phyloP scores from a whole-genome alignment of 1,140 invertebrate genomes.

The Zaprionus taronus region DNA sequence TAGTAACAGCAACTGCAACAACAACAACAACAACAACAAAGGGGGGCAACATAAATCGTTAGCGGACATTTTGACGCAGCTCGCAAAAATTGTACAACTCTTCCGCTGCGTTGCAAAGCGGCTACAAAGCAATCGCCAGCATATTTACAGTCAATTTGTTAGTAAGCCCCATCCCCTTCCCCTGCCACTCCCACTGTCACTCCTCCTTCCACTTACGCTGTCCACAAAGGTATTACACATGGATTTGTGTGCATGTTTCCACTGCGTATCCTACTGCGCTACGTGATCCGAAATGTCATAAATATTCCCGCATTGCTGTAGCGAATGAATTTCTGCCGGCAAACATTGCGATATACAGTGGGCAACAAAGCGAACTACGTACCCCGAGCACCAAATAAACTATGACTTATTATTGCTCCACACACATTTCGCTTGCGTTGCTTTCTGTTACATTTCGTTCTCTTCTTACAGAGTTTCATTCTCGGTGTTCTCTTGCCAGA shows the following conservation, averaged over 20 bases:
- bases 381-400: not conserved
- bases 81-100: slow-evolving; percentile 63
- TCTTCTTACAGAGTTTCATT: not conserved
- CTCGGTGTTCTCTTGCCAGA: too few relatives aligned
- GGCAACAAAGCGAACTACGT: not conserved
- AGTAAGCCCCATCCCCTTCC: slow-evolving; percentile 1
- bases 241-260: slow-evolving; percentile 31
- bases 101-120: slow-evolving; percentile 38
- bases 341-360: slow-evolving; percentile 37
- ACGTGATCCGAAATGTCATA: slow-evolving; percentile 60
- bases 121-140: slow-evolving; percentile 61
- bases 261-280: slow-evolving; percentile 18
- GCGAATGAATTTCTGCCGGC: slow-evolving; percentile 1
- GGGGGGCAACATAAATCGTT: slow-evolving; percentile 59
- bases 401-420: not conserved
- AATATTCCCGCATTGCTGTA: slow-evolving; percentile 27
- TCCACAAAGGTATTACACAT: slow-evolving; percentile 42
- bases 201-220: not conserved
- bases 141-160: slow-evolving; percentile 81
- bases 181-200: not conserved
- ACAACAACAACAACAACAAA: slow-evolving; percentile 22
- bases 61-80: slow-evolving; percentile 72
- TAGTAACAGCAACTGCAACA: slow-evolving; percentile 27
- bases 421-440: not conserved
- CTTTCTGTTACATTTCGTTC: not conserved